Conservation (phyloP, 1,140 invertebrate species). For the Formica exsecta region DNA sequence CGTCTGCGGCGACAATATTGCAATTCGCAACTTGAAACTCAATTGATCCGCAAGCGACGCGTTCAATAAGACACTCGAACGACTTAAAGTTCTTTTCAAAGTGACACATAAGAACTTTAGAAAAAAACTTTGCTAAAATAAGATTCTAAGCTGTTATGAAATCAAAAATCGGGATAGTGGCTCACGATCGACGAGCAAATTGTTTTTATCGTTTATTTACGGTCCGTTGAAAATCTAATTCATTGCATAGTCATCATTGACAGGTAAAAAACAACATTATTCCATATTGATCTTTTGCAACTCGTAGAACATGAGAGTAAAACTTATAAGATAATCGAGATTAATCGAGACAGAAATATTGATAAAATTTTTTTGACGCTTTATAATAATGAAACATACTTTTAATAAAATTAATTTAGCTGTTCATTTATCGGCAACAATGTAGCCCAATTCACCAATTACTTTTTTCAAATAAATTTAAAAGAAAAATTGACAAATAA, state of each 20-base stretch:
- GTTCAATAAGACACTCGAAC: not conserved
- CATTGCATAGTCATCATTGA: not conserved
- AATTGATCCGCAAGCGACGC: constrained; percentile 7
- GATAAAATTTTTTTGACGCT: not conserved
- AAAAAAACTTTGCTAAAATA: constrained; percentile 28
- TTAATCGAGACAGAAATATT: constrained; percentile 12
- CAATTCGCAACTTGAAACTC: not conserved
- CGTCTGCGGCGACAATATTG: not conserved
- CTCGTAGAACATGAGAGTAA: not conserved
- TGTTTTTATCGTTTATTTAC: constrained; percentile 12
- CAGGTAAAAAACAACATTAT: not conserved
- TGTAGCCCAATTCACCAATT: not conserved
- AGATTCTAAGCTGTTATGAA: not conserved
- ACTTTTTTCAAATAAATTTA: not conserved
- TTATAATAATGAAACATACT: not conserved
- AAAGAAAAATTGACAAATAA: not conserved
- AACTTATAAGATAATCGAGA: not conserved
- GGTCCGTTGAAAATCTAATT: constrained; percentile 36
- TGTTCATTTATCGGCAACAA: not conserved
- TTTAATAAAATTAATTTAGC: not conserved
- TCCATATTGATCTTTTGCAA: not conserved
- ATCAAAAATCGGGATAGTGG: constrained; percentile 2
- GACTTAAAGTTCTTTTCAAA: not conserved
- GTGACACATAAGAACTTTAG: not conserved
- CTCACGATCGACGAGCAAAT: not conserved